Evolutionary conservation across 2,797 vertebrate genomes (phyloP), one percentile per base, ranked within the genome.

Genomic region (Alfaro cultratus): DNA sequence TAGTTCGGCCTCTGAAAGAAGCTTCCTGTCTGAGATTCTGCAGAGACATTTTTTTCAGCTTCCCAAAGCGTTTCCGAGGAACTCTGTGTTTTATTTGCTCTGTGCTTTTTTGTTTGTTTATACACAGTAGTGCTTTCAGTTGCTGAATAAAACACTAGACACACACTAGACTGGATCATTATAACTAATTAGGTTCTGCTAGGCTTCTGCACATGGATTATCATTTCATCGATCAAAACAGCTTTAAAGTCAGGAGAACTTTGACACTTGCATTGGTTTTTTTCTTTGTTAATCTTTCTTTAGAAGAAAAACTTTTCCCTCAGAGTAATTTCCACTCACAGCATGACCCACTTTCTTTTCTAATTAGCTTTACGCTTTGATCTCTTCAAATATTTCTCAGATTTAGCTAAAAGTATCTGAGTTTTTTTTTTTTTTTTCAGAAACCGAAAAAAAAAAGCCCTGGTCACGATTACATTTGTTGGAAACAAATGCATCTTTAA

Each of bases 1-100:
- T 74, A 21, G 34, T 41, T 31, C 64, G 0, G 64, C 21, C 49
- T 62, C 18, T 79, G 70, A 75, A 78, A 78, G 51, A 34, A 12
- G 45, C 41, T 72, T 68, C 21, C 55, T 64, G 43, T 45, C 70
- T 73, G 23, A 49, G 73, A 13, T 39, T 43, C 34, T 74, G 11
- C 39, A 62, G 67, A 13, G 23, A 39, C 49, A 43, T 45, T 78
- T 31, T 46, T 49, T 10, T 43, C 3, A n/a, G 45, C 16, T 68
- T 80, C 39, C 29, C 62, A 82, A 31, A 18, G 71, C 68, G 4
- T 34, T 67, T 11, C 15, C 6, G 8, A 77, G 5, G 39, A 41
- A 71, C 10, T 15, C 0, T n/a, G 23, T 12, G 36, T 21, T 51
- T 16, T 4, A 72, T 29, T 78, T 78, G 62, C 8, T 67, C 11